phyloP scores from a whole-genome alignment of 2,888 invertebrate genomes.

The Geophilus truncorum region DNA sequence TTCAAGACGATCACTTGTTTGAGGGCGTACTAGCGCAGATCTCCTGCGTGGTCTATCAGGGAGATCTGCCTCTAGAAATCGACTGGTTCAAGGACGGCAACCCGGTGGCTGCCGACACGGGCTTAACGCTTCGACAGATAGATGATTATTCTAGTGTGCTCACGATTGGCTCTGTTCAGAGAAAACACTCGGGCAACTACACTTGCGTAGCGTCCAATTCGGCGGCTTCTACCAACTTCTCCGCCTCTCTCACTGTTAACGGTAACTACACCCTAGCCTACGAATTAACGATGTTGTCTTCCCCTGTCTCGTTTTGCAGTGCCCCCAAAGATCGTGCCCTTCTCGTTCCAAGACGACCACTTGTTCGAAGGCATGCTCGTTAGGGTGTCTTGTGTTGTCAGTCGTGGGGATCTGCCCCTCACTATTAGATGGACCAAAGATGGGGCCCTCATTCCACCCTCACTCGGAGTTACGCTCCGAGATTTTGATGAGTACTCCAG shows the following conservation, averaged over 20 bases:
- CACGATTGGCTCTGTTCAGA: constrained; percentile 45
- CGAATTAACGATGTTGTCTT: constrained; percentile 32
- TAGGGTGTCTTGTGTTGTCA: constrained; percentile 37
- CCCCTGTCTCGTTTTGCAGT: constrained; percentile 33
- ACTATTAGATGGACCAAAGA: constrained; percentile 47
- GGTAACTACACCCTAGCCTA: constrained; percentile 36
- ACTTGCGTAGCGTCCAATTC: constrained; percentile 37
- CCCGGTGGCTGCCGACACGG: constrained; percentile 36
- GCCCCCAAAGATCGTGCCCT: constrained; percentile 37
- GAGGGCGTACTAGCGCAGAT: constrained; percentile 41
- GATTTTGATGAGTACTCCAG: constrained; percentile 46
- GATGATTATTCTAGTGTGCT: constrained; percentile 46
- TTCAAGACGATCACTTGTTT: constrained; percentile 39
- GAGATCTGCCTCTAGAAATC: constrained; percentile 41
- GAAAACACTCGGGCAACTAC: constrained; percentile 46
- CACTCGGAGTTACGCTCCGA: constrained; percentile 39
- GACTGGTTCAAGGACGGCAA: constrained; percentile 40
- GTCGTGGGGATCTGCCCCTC: constrained; percentile 46
- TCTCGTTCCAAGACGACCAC: constrained; percentile 37
- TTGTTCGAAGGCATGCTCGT: constrained; percentile 36
- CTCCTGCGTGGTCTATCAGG: constrained; percentile 40
- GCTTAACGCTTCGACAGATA: constrained; percentile 39
- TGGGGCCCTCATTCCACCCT: constrained; percentile 43
- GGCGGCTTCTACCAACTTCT: constrained; percentile 39
- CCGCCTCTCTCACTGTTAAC: constrained; percentile 39